phyloP scores from a whole-genome alignment of 2,888 invertebrate species.

The Netelia fuscicornis region DNA sequence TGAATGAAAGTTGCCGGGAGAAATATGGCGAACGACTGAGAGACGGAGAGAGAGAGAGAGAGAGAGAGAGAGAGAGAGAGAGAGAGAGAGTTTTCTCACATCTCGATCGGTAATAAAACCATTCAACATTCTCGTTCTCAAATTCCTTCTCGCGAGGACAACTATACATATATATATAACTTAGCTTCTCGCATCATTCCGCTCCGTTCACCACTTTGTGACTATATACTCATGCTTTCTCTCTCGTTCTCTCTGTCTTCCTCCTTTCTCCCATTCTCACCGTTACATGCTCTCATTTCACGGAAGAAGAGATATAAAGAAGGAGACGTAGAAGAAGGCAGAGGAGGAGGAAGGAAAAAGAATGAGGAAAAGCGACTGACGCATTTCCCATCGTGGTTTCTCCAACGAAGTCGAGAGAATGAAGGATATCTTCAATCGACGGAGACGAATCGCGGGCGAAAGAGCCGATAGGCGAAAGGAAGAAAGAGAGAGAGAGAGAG shows the following conservation, averaged over 20 bases:
- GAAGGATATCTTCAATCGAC: conserved; percentile 43
- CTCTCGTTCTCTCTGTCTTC: not conserved
- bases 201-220: conserved; percentile 25
- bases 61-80: too few relatives aligned
- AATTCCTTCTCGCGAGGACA: conserved; percentile 18
- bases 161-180: not conserved
- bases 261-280: not conserved
- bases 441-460: conserved; percentile 45
- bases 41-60: too few relatives aligned
- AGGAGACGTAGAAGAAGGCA: not conserved
- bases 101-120: not conserved
- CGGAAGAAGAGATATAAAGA: conserved; percentile 17
- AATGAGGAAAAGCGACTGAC: conserved; percentile 35
- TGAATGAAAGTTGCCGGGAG: too few relatives aligned
- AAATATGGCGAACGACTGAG: too few relatives aligned
- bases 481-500: not conserved
- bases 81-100: too few relatives aligned
- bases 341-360: not conserved
- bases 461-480: not conserved
- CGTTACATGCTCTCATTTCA: conserved; percentile 12
- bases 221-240: not conserved
- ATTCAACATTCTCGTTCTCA: conserved; percentile 14
- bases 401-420: conserved; percentile 30
- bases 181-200: conserved; percentile 12
- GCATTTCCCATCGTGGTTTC: conserved; percentile 32